These are phyloP conservation scores for Drosophila oshimai DNA, from an alignment of 1,140 invertebrate genomes.

Conservation along the genomic window DNA sequence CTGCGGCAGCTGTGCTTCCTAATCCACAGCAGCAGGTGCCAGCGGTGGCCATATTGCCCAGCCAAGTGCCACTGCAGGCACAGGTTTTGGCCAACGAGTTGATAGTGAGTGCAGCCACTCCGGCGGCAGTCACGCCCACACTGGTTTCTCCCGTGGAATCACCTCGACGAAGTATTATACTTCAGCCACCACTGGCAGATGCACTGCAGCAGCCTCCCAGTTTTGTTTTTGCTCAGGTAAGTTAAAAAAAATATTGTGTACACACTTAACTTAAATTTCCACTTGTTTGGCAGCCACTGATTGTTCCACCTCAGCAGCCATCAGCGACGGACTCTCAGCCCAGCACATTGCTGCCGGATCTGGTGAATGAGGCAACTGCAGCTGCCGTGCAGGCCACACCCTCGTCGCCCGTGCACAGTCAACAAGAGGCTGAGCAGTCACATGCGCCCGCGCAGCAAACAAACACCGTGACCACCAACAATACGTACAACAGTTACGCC, in stretches of 20 bases:
- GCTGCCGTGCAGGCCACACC: conserved; percentile 4
- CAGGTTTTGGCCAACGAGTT: conserved; percentile 5
- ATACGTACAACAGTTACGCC: conserved; percentile 48
- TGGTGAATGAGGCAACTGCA: conserved; percentile 62
- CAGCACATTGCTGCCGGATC: conserved; percentile 45
- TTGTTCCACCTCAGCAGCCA: conserved; percentile 36
- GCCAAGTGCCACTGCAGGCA: neutral
- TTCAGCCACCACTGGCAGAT: conserved; percentile 83
- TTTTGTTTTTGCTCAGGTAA: conserved; percentile 65
- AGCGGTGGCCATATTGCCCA: conserved; percentile 43
- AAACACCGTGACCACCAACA: conserved; percentile 27
- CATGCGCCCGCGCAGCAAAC: conserved; percentile 10
- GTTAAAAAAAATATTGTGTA: neutral
- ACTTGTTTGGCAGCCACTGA: conserved; percentile 31
- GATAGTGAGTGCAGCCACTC: neutral
- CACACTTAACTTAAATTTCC: neutral
- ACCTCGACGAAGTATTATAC: conserved; percentile 83
- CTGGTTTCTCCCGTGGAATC: conserved; percentile 62
- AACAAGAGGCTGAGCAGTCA: neutral
- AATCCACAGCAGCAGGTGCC: conserved; percentile 37
- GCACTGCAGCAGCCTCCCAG: conserved; percentile 77
- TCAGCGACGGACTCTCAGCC: neutral
- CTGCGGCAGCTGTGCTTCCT: neutral
- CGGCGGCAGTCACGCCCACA: conserved; percentile 5
- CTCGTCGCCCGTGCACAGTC: conserved; percentile 25